Base-by-base conservation (phyloP, 2,113 vertebrate genomes). In the Engystomops pustulosus region DNA sequence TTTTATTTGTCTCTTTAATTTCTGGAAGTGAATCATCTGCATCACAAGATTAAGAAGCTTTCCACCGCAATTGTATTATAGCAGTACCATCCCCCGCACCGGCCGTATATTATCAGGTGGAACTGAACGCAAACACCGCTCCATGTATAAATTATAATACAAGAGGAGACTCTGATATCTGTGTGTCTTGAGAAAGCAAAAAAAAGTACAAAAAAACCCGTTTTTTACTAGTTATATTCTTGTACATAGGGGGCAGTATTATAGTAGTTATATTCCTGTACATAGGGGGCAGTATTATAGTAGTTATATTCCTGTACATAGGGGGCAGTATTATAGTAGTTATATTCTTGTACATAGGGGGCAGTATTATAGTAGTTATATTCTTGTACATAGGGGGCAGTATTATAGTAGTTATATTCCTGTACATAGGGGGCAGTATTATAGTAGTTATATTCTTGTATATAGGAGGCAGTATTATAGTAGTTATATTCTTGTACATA, bases 1-100 rank as follows among this genome's bases (percentile, higher is more conserved):
- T 60, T 65, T 78, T 78, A 78, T 78, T 78, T 53, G 49, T 25
- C 32, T 60, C 12, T 41, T n/a, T 78, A 60, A 78, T 78, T 58
- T 36, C 58, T 78, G 51, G 55, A 58, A 23, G 51, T 36, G 51
- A 41, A 23, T 60, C 17, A 34, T 38, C 27, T 55, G 7, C 30
- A 6, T 58, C 20, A 1, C n/a, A 60, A 60, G 75, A 78, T 78
- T n/a, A 60, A 78, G 45, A 38, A 55, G 18, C 75, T 20, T 14
- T 34, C 32, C 34, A 34, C 49, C 8, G 74, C 30, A 55, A 55
- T 77, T 55, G 36, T 32, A 77, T 77, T 55, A 77, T 38, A 77
- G 34, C 74, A 55, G 74, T 77, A 23, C 36, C 49, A 77, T 58
- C 6, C 17, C 7, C 34, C 0, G 32, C 32, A n/a, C 49, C 34